Conservation (phyloP, 2,797 vertebrate species). For the Tarsius wallacei region DNA sequence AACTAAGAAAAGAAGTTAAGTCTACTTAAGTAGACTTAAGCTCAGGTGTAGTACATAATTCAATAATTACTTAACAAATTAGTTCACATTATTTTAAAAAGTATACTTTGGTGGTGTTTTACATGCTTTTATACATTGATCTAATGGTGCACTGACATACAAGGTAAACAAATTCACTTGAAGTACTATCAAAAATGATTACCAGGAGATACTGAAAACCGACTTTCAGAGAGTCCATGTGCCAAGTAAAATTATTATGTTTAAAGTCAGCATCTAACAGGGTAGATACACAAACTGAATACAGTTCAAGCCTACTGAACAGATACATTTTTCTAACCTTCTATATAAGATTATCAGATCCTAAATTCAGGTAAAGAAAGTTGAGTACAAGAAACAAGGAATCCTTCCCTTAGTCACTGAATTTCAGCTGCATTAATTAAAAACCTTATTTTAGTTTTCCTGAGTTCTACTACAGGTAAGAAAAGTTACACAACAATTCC, state of each 20-base stretch:
- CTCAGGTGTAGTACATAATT: slow-evolving; percentile 49
- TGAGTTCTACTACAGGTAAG: not conserved
- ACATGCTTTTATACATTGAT: not conserved
- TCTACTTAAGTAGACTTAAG: slow-evolving; percentile 8
- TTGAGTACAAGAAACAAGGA: slow-evolving; percentile 52
- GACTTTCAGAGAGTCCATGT: not conserved
- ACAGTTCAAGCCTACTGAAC: not conserved
- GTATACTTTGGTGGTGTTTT: not conserved
- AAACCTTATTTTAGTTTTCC: slow-evolving; percentile 20
- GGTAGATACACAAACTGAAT: not conserved
- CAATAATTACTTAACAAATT: not conserved
- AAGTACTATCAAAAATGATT: slow-evolving; percentile 21
- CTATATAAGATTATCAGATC: not conserved
- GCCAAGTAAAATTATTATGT: not conserved
- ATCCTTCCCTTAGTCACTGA: not conserved
- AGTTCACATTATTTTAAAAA: not conserved
- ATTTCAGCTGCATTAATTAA: slow-evolving; percentile 63
- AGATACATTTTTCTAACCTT: not conserved
- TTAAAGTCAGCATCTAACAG: not conserved
- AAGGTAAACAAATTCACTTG: not conserved
- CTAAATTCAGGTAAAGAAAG: not conserved
- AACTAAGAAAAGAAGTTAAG: slow-evolving; percentile 56
- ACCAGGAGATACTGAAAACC: not conserved
- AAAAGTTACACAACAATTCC: not conserved
- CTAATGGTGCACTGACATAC: not conserved